A percentile compares a stretch with the other conserved stretches of the same genome.
Conservation (phyloP, 2,888 invertebrate genomes). For the Pammene aurita region DNA sequence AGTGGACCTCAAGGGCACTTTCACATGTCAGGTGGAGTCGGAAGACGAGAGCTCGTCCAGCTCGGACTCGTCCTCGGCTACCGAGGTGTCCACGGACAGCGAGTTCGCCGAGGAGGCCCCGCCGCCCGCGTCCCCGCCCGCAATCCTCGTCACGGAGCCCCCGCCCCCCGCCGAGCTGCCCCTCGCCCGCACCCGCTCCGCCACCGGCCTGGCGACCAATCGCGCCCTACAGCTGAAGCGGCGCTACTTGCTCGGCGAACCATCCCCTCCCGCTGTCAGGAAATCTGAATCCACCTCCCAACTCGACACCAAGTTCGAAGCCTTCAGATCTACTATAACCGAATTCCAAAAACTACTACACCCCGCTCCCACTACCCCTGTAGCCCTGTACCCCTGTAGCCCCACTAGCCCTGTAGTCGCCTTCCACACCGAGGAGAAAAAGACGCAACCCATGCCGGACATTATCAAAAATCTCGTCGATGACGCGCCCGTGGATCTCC, state of each 20-base stretch:
- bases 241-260: constrained; percentile 90
- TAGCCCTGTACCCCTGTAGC: no score
- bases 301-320: constrained; percentile 92
- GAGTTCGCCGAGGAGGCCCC: constrained; percentile 92
- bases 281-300: constrained; percentile 93
- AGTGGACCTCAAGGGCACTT: constrained; percentile 44
- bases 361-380: constrained; percentile 84
- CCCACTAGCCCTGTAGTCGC: constrained; percentile 56
- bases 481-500: constrained; percentile 71
- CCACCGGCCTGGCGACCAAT: constrained; percentile 94
- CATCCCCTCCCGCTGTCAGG: constrained; percentile 87
- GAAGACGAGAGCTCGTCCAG: constrained; percentile 85
- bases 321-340: constrained; percentile 92
- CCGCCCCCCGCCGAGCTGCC: constrained; percentile 88
- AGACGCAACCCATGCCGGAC: constrained; percentile 84
- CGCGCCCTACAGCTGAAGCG: constrained; percentile 93
- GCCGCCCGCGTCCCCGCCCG: constrained; percentile 88
- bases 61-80: constrained; percentile 92
- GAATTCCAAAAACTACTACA: constrained; percentile 94
- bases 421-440: constrained; percentile 68
- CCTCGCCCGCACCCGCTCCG: constrained; percentile 91
- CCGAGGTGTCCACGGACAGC: constrained; percentile 96
- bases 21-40: constrained; percentile 71
- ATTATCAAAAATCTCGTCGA: constrained; percentile 79
- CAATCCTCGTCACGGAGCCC: constrained; percentile 90